A percentile compares a stretch with the other conserved stretches of the same genome.
Conservation (phyloP, 1,140 invertebrate genomes). For the Episyrphus balteatus region DNA sequence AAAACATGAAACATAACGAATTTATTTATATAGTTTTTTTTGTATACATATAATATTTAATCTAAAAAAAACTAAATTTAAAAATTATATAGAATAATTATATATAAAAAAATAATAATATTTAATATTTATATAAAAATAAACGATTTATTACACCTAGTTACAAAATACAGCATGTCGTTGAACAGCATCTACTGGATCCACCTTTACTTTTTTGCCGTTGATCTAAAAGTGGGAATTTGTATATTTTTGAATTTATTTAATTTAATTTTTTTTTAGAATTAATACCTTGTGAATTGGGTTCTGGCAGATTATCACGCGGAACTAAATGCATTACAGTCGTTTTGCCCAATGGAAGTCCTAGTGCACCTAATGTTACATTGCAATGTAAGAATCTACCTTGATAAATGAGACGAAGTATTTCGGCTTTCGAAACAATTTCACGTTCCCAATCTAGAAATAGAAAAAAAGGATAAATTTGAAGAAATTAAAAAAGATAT, state of each 20-base stretch:
- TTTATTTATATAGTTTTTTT: no score
- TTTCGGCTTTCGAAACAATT: slow-evolving; percentile 89
- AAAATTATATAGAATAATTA: no score
- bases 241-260: neutral
- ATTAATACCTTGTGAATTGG: slow-evolving; percentile 86
- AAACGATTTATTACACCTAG: no score
- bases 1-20: no score
- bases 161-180: slow-evolving; percentile 87
- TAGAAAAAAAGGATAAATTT: neutral
- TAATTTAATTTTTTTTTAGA: neutral
- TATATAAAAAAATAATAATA: no score
- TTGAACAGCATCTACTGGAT: slow-evolving; percentile 82
- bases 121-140: no score
- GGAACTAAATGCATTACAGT: slow-evolving; percentile 99
- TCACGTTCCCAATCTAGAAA: slow-evolving; percentile 89
- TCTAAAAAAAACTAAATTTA: no score
- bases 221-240: slow-evolving; percentile 64
- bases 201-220: slow-evolving; percentile 89
- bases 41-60: no score
- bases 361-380: slow-evolving; percentile 93
- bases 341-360: slow-evolving; percentile 90
- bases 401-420: slow-evolving; percentile 97
- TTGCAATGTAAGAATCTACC: slow-evolving; percentile 98
- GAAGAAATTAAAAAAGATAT: neutral
- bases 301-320: slow-evolving; percentile 96